Evolutionary conservation across 2,797 vertebrate genomes (phyloP).

Genomic region (Cichlasoma orientale): DNA sequence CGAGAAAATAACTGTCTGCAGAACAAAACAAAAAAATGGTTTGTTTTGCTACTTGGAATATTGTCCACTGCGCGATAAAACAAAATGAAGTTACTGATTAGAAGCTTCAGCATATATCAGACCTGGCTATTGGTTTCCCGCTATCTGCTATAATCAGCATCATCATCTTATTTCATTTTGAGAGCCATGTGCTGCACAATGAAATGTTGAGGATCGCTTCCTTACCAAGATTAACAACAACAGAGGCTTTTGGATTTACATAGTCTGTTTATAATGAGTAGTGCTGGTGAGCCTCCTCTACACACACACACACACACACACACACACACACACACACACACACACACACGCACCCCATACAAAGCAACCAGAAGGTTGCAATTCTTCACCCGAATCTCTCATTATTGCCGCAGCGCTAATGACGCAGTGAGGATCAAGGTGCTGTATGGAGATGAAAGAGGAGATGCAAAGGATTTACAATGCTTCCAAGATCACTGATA

Average conservation of each 20-base stretch:
- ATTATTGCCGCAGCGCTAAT: constrained; percentile 65
- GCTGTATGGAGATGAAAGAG: constrained; percentile 76
- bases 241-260: constrained; percentile 64
- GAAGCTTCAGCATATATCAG: constrained; percentile 52
- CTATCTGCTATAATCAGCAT: constrained; percentile 55
- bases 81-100: constrained; percentile 58
- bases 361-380: constrained; percentile 53
- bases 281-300: constrained; percentile 4
- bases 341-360: constrained; percentile 11
- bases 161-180: constrained; percentile 63
- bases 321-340: not conserved
- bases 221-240: constrained; percentile 62
- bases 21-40: constrained; percentile 15
- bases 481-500: constrained; percentile 76
- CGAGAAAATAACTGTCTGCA: constrained; percentile 4
- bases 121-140: constrained; percentile 38
- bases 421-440: constrained; percentile 68
- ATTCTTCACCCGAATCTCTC: constrained; percentile 62
- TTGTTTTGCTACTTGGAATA: constrained; percentile 27
- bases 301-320: not conserved
- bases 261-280: constrained; percentile 63
- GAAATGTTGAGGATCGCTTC: constrained; percentile 48
- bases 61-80: constrained; percentile 28
- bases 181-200: constrained; percentile 45
- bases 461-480: constrained; percentile 73